phyloP scores from a whole-genome alignment of 1,140 invertebrate genomes.

The Branchinecta lynchi region DNA sequence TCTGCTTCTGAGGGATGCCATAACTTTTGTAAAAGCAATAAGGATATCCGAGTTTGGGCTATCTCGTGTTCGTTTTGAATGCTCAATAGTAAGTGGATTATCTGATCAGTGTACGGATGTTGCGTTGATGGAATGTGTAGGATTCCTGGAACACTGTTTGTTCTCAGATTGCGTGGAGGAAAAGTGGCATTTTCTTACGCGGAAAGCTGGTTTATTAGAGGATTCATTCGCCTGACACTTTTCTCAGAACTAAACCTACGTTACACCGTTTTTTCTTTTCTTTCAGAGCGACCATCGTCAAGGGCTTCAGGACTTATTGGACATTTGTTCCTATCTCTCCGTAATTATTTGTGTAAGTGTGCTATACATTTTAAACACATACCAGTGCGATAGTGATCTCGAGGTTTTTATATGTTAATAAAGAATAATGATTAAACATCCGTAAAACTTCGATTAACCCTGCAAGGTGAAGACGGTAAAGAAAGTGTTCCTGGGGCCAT shows the following conservation, averaged over 20 bases:
- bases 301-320: neutral
- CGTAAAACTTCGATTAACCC: neutral
- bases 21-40: no score
- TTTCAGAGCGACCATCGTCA: constrained; percentile 3
- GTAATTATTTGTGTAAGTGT: no score
- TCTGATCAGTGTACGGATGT: no score
- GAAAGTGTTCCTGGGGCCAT: neutral
- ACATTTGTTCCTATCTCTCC: neutral
- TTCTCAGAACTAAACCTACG: neutral
- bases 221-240: neutral
- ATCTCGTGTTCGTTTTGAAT: no score
- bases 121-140: no score
- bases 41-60: no score
- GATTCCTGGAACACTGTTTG: neutral
- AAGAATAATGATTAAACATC: no score
- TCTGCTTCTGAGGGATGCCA: no score
- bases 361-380: no score
- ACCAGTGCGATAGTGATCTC: no score
- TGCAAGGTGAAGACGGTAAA: neutral
- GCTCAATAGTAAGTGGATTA: no score
- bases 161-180: neutral
- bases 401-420: no score
- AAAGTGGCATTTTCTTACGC: neutral
- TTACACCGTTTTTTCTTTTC: neutral
- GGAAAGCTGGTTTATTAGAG: neutral